Evolutionary conservation across 2,888 invertebrate genomes (phyloP).

Genomic region (Scrobipalpa costella): DNA sequence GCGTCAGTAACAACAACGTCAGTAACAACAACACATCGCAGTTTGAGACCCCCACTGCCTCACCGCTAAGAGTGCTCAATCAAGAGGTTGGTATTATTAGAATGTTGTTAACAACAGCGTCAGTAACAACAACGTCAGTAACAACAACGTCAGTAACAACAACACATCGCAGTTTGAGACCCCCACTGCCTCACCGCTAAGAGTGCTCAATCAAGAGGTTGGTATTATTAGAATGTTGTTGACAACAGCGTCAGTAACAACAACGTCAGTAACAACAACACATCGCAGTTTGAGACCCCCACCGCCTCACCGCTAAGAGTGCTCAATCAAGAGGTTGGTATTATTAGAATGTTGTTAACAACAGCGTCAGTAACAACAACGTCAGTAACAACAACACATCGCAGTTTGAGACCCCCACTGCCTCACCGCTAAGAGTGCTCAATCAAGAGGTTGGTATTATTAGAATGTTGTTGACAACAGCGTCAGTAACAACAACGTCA

Average conservation of each 20-base stretch:
- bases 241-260: conserved; percentile 26
- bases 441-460: too few relatives aligned
- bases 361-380: not conserved
- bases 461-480: too few relatives aligned
- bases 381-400: conserved; percentile 32
- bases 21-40: conserved; percentile 31
- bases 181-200: conserved; percentile 77
- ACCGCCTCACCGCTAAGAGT: conserved; percentile 83
- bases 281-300: conserved; percentile 45
- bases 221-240: conserved; percentile 39
- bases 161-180: conserved; percentile 42
- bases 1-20: conserved; percentile 7
- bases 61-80: conserved; percentile 85
- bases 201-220: conserved; percentile 92
- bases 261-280: conserved; percentile 27
- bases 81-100: conserved; percentile 85
- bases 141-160: conserved; percentile 10
- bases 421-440: too few relatives aligned
- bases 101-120: conserved; percentile 37
- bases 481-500: too few relatives aligned
- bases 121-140: too few relatives aligned
- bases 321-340: conserved; percentile 88
- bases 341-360: conserved; percentile 37
- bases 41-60: conserved; percentile 56
- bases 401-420: too few relatives aligned